Base-by-base conservation (phyloP, 2,888 invertebrate species). In the Heliconius ethilla region DNA sequence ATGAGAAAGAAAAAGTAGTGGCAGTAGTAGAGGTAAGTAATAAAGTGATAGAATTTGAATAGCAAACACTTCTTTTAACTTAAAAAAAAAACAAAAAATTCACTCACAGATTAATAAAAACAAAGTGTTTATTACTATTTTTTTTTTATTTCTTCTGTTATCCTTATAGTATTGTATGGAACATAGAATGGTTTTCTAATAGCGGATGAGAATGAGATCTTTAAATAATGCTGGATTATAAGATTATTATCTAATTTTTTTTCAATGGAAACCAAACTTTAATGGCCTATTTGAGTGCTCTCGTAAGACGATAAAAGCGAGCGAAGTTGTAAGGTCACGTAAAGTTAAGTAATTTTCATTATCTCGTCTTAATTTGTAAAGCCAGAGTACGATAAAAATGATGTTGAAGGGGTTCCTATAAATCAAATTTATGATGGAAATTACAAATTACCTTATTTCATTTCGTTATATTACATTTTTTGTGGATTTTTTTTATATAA, bases 261-360 rank as follows among this genome's bases (percentile, higher is more conserved):
- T 72, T 70, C 69, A 74, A 74, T 67, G 33, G n/a, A 73, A 59
- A 70, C 69, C 72, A 81, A 40, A 80, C 75, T 81, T 78, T 78
- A 78, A 78, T 75, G 70, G 76, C 27, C 63, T 65, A 70, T 76
- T 79, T 76, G 76, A 81, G 79, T 77, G 79, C 77, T 78, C 76
- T 78, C 73, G 45, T 80, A 80, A 79, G 81, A 80, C 77, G 76
- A 79, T 80, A 79, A 81, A 79, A 72, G 65, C 51, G 75, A 37
- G 55, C 37, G 33, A 78, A 75, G 74, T 76, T 67, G 45, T 75
- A 80, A 77, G 76, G 78, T 80, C 75, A 76, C 72, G 76, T 69
- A 27, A 77, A 81, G 77, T 80, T 77, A 73, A 79, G 77, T 79
- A 77, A 81, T 79, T 79, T 81, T 79, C 78, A 81, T 78, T 81